phyloP scores from a whole-genome alignment of 2,888 invertebrate species.

The Tipula unca region DNA sequence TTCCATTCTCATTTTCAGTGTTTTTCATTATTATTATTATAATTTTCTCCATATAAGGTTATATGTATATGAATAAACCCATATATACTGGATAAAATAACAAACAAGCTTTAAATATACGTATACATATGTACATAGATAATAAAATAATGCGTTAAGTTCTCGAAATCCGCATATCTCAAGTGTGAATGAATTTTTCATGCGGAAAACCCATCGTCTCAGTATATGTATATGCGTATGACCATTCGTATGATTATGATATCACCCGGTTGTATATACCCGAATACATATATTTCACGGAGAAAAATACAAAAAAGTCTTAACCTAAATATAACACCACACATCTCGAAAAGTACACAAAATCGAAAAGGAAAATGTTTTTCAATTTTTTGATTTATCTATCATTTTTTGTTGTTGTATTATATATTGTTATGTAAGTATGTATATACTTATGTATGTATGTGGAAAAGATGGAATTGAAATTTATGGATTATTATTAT shows the following conservation, averaged over 20 bases:
- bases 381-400: not conserved
- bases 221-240: not conserved
- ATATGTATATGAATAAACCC: not conserved
- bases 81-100: not conserved
- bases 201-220: not conserved
- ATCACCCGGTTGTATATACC: not conserved
- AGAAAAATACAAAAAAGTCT: not conserved
- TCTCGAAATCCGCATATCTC: not conserved
- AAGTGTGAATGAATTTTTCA: not conserved
- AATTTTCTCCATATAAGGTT: not conserved
- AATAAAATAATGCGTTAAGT: not conserved
- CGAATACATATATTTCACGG: too few species aligned
- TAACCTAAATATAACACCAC: not conserved
- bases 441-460: not conserved
- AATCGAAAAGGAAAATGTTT: not conserved
- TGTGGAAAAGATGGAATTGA: not conserved
- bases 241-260: not conserved
- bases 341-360: not conserved
- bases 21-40: conserved; percentile 2
- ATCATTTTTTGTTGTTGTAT: not conserved
- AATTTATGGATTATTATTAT: conserved; percentile 9
- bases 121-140: not conserved
- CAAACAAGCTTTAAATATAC: not conserved
- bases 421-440: too few species aligned
- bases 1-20: not conserved